A percentile compares a stretch with the other conserved stretches of the same genome.
Conservation (phyloP, 1,140 invertebrate species). For the Manduca sexta region DNA sequence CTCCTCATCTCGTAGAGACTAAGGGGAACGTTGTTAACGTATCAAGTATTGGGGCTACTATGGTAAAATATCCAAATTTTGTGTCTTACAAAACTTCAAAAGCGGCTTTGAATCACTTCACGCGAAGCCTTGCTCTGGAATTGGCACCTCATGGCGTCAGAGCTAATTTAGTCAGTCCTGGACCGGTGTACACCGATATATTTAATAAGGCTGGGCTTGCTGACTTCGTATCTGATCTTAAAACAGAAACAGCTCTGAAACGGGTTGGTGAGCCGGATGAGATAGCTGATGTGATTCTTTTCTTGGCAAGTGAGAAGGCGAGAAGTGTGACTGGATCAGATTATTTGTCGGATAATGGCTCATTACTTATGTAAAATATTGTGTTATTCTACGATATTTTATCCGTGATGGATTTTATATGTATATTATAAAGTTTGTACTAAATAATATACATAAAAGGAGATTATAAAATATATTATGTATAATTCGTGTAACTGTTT, state of each 20-base stretch:
- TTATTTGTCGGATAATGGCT: conserved; percentile 12
- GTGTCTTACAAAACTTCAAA: conserved; percentile 83
- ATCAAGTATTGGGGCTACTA: conserved; percentile 74
- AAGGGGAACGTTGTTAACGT: conserved; percentile 84
- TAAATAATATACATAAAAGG: background rate
- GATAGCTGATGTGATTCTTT: conserved; percentile 81
- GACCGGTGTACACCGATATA: conserved; percentile 76
- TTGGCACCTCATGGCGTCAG: conserved; percentile 77
- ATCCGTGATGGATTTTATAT: background rate
- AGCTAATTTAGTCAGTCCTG: conserved; percentile 82
- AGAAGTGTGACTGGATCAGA: conserved; percentile 81
- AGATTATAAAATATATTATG: background rate
- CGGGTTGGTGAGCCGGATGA: conserved; percentile 63
- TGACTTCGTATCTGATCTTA: background rate
- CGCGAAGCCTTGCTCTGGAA: conserved; percentile 77
- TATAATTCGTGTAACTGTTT: background rate
- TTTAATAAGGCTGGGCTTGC: conserved; percentile 54
- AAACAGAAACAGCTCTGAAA: background rate
- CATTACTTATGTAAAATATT: background rate
- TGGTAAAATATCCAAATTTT: conserved; percentile 31
- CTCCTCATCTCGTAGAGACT: conserved; percentile 6
- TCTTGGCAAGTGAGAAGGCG: conserved; percentile 81
- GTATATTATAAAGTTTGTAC: background rate
- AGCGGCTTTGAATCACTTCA: conserved; percentile 83
- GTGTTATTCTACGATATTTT: background rate